Evolutionary conservation across 2,888 invertebrate species (phyloP).

Genomic region (Phyllotreta cruciferae): DNA sequence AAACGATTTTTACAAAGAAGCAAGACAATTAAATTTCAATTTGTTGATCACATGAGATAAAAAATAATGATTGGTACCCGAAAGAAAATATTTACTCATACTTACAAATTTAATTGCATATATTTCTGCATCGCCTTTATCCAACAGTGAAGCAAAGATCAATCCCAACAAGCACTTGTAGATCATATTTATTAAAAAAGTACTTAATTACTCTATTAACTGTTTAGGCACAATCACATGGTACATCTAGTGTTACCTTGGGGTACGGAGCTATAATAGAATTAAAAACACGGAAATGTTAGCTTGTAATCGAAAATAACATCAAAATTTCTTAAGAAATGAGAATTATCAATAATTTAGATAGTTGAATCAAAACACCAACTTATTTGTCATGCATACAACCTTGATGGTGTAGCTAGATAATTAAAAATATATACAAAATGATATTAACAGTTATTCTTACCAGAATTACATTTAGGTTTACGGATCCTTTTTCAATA

Average conservation of each 20-base stretch:
- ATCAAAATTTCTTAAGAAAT: slow-evolving; percentile 14
- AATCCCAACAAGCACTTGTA: slow-evolving; percentile 28
- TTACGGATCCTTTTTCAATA: slow-evolving; percentile 3
- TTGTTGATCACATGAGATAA: too few species aligned
- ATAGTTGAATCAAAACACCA: slow-evolving; percentile 23
- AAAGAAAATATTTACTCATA: slow-evolving; percentile 20
- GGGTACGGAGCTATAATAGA: slow-evolving; percentile 2
- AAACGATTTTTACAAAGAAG: too few species aligned
- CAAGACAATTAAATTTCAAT: too few species aligned
- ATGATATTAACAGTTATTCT: neutral
- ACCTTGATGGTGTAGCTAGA: slow-evolving; percentile 21
- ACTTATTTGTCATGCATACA: slow-evolving; percentile 21
- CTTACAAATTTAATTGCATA: slow-evolving; percentile 52
- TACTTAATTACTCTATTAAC: slow-evolving; percentile 20
- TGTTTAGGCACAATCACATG: slow-evolving; percentile 17
- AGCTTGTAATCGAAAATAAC: neutral
- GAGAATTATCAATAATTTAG: slow-evolving; percentile 16
- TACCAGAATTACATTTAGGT: slow-evolving; percentile 14
- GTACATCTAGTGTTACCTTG: slow-evolving; percentile 1
- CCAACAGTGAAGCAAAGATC: slow-evolving; percentile 32
- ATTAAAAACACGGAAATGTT: slow-evolving; percentile 6
- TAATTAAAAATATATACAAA: neutral
- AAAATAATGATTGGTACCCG: too few species aligned
- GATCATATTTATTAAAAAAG: slow-evolving; percentile 30
- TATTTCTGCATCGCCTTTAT: slow-evolving; percentile 44